Conservation (phyloP, 2,113 vertebrate species). For the Phalacrocorax carbo region DNA sequence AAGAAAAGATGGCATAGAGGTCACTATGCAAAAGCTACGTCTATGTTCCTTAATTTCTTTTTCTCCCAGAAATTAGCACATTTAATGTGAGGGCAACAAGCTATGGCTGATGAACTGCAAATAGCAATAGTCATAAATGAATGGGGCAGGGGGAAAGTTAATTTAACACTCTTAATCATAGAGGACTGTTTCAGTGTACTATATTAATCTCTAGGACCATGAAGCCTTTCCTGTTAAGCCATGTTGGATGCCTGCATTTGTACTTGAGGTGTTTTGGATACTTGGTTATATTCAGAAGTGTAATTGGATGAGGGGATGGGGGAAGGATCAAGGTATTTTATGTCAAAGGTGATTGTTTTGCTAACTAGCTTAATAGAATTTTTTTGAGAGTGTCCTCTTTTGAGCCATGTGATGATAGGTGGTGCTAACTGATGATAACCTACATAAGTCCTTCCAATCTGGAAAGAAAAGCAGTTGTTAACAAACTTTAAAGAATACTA, state of each 20-base stretch:
- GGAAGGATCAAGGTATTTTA: not conserved
- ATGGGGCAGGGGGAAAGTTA: not conserved
- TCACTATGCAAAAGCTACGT: not conserved
- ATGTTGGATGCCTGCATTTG: not conserved
- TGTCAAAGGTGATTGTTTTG: not conserved
- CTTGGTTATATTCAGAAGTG: not conserved
- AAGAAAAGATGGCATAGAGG: not conserved
- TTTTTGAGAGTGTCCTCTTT: not conserved
- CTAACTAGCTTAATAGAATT: not conserved
- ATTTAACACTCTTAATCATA: not conserved
- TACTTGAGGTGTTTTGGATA: not conserved
- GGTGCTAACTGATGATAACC: not conserved
- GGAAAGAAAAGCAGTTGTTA: not conserved
- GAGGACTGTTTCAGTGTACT: not conserved
- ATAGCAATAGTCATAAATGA: not conserved
- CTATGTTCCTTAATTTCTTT: not conserved
- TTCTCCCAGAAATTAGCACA: not conserved
- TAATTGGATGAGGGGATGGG: fast-evolving
- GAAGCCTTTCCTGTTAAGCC: not conserved
- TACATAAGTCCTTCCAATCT: not conserved
- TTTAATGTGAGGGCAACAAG: not conserved
- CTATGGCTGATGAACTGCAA: not conserved
- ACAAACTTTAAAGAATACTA: not conserved
- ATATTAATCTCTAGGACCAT: not conserved
- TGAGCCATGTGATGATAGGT: not conserved